phyloP scores from a whole-genome alignment of 2,888 invertebrate species.

The Rhimphoctona megacephalus region DNA sequence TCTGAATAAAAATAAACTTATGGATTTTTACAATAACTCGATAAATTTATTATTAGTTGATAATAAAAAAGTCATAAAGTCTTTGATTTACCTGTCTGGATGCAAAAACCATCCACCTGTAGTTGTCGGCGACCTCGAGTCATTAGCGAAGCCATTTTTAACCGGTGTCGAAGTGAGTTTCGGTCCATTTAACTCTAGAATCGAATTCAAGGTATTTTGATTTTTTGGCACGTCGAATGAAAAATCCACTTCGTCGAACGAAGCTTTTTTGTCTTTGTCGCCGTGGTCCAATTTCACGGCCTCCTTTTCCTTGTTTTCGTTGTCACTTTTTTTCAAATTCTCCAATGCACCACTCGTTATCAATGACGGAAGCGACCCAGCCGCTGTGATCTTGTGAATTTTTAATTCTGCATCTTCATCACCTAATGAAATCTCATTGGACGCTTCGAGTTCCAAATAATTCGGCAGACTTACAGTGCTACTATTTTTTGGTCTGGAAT shows the following conservation, averaged over 20 bases:
- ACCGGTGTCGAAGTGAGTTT: constrained; percentile 71
- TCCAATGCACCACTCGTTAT: constrained; percentile 51
- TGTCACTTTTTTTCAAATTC: constrained; percentile 35
- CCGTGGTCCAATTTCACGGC: constrained; percentile 67
- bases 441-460: constrained; percentile 85
- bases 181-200: constrained; percentile 54
- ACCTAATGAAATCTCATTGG: constrained; percentile 32
- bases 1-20: constrained; percentile 21
- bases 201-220: constrained; percentile 47
- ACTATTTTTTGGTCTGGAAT: constrained; percentile 83
- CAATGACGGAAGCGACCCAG: constrained; percentile 74
- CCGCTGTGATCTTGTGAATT: constrained; percentile 60
- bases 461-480: constrained; percentile 86
- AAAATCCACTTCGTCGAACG: constrained; percentile 70
- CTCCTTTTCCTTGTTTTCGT: constrained; percentile 70
- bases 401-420: constrained; percentile 48
- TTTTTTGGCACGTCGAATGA: constrained; percentile 56
- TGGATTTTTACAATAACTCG: background rate
- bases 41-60: background rate
- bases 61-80: background rate
- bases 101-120: constrained; percentile 74
- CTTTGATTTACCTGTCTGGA: constrained; percentile 62
- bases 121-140: constrained; percentile 70
- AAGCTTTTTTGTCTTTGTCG: constrained; percentile 77
- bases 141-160: constrained; percentile 69